phyloP scores from a whole-genome alignment of 2,888 invertebrate species.

The Laspeyria flexula region DNA sequence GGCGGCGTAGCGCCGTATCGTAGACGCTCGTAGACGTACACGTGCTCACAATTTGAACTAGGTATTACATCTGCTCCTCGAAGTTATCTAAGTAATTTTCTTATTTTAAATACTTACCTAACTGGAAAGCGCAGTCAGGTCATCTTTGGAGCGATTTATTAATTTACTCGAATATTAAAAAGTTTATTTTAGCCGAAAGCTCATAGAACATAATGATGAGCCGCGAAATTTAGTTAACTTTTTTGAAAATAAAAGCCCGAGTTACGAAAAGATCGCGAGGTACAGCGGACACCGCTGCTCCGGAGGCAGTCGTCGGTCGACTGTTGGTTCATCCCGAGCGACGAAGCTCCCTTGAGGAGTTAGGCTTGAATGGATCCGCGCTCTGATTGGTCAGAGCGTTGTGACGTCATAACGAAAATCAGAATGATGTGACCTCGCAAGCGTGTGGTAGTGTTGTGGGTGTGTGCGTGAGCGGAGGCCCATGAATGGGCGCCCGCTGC shows the following conservation, averaged over 20 bases:
- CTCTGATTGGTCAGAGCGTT: constrained; percentile 84
- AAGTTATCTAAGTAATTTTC: constrained; percentile 1
- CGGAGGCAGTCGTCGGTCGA: constrained; percentile 72
- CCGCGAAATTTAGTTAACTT: constrained; percentile 5
- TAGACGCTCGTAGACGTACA: constrained; percentile 67
- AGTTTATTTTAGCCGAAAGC: constrained; percentile 1
- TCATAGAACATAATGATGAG: neutral
- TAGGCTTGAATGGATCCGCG: constrained; percentile 89
- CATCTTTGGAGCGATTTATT: constrained; percentile 23
- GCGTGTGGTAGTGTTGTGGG: constrained; percentile 47
- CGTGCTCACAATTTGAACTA: constrained; percentile 49
- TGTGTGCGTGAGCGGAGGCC: constrained; percentile 61
- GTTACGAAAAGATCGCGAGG: constrained; percentile 26
- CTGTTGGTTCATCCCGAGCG: constrained; percentile 76
- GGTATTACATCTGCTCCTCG: constrained; percentile 13
- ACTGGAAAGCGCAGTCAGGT: constrained; percentile 3
- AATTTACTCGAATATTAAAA: constrained; percentile 30
- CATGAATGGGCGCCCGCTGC: constrained; percentile 75
- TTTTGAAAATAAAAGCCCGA: constrained; percentile 23
- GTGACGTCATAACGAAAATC: constrained; percentile 91
- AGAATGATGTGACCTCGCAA: constrained; percentile 82
- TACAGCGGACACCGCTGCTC: constrained; percentile 39
- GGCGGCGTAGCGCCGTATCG: constrained; percentile 75
- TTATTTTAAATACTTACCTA: constrained; percentile 35
- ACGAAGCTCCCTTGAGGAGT: constrained; percentile 86